Evolutionary conservation across 2,888 invertebrate genomes (phyloP), one percentile per base, ranked within the genome.

Genomic region (Nemotelus nigrinus): DNA sequence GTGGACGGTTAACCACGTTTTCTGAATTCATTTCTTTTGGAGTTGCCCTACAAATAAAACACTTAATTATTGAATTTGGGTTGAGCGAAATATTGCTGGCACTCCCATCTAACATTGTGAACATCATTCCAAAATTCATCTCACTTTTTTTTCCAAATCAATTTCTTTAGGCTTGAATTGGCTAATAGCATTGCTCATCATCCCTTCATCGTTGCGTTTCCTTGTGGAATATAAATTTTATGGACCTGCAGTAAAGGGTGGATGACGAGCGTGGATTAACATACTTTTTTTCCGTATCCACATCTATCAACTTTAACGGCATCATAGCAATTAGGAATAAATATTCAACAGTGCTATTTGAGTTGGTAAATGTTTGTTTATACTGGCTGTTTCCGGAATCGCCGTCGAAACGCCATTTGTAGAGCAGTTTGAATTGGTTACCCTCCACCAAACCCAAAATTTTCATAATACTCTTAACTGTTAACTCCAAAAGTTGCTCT

Each of bases 81-180:
- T 79, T 64, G 44, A 68, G 75, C 25, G 72, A 63, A 43, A 76
- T 45, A 64, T 79, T 68, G 48, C 48, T 25, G n/a, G 70, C 76
- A 58, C 76, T 76, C 43, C 79, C 75, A 68, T 75, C 63, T 7
- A 79, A 48, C 77, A 77, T 79, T 48, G 77, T 74, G n/a, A 78
- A 78, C 44, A 78, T 58, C 50, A 77, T 25, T 25, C 55, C 57
- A 57, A 57, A 57, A 57, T 57, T 10, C 5, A 57, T 25, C 25
- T 57, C 10, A 57, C 57, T 5, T 57, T 57, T 57, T 57, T 57
- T 57, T 50, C 57, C 57, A 57, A 25, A 57, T 57, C 57, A 57
- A 25, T 67, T 48, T 25, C 44, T 50, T 48, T 67, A 5, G 45
- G 43, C 10, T 44, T 44, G 64, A 67, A n/a, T 48, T 57, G 57